Base-by-base conservation (phyloP, 2,888 invertebrate species). In the Plebejus melissa region DNA sequence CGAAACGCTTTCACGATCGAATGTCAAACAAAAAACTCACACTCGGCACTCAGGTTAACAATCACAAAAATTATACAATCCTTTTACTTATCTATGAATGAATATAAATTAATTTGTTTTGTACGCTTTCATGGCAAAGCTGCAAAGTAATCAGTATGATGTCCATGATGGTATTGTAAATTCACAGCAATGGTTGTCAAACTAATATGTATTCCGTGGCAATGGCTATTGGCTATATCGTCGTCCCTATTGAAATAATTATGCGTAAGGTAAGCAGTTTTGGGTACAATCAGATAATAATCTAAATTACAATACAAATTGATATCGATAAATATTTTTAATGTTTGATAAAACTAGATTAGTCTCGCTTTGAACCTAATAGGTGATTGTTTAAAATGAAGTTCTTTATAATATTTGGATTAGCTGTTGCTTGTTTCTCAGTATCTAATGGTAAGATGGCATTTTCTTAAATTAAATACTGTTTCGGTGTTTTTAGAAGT, bases 381-480 rank as follows among this genome's bases (percentile, higher is more conserved):
- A 79, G 74, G 76, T 36, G 38, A 38, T 70, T 11, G 57, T 70
- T 57, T 54, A 70, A 70, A 79, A 87, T 87, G 86, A 83, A 82
- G 79, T 76, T 81, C 60, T 78, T 78, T 74, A 69, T 36, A 32
- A 13, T 36, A 65, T 65, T 84, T 76, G 76, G 84, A 78, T 82
- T 84, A 74, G 60, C 71, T 77, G 74, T 84, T 78, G 78, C 83
- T 79, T 82, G 77, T 79, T 79, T 82, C 41, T 74, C 85, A 36
- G 76, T 79, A n/a, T 36, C 54, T 16, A 75, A 57, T 46, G 74
- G 69, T 74, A 60, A 54, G 75, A 7, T n/a, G 58, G 46, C 57
- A 60, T 70, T 46, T 60, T 11, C 11, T 9, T 9, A 1, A 22
- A 6, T 22, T 58, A 7, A 22, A 7, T 58, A n/a, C 7, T 46